Evolutionary conservation across 2,113 vertebrate genomes (phyloP).

Genomic region (Sander lucioperca): DNA sequence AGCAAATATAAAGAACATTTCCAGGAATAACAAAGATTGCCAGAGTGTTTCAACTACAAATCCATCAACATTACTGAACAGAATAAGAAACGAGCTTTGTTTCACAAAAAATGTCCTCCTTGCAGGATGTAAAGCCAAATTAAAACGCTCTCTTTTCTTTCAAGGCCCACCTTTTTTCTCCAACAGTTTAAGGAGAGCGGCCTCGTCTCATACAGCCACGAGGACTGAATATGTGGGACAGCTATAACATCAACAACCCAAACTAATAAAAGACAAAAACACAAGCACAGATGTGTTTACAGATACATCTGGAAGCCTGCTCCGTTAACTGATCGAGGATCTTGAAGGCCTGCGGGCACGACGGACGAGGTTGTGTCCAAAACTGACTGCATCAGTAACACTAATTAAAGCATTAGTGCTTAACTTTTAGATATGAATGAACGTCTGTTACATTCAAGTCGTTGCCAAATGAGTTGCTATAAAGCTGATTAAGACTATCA

Average conservation of each 20-base stretch:
- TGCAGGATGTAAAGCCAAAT: neutral
- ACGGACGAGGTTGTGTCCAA: slow-evolving; percentile 6
- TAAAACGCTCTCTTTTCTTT: neutral
- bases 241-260: neutral
- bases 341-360: slow-evolving; percentile 23
- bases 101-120: neutral
- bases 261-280: slow-evolving; percentile 10
- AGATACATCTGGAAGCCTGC: slow-evolving; percentile 29
- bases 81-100: slow-evolving; percentile 1
- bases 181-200: neutral
- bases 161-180: too few relatives aligned
- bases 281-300: slow-evolving; percentile 35
- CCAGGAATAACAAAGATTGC: neutral
- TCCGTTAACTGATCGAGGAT: slow-evolving; percentile 1
- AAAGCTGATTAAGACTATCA: too few relatives aligned
- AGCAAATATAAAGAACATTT: slow-evolving; percentile 27
- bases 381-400: neutral
- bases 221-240: neutral
- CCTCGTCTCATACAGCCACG: neutral
- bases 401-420: slow-evolving; percentile 10
- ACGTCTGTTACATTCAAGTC: too few relatives aligned
- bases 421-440: too few relatives aligned
- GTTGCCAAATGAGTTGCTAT: too few relatives aligned
- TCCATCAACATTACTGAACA: neutral
- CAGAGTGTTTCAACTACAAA: neutral